Base-by-base conservation (phyloP, 2,888 invertebrate species). In the Psylliodes chrysocephalus region DNA sequence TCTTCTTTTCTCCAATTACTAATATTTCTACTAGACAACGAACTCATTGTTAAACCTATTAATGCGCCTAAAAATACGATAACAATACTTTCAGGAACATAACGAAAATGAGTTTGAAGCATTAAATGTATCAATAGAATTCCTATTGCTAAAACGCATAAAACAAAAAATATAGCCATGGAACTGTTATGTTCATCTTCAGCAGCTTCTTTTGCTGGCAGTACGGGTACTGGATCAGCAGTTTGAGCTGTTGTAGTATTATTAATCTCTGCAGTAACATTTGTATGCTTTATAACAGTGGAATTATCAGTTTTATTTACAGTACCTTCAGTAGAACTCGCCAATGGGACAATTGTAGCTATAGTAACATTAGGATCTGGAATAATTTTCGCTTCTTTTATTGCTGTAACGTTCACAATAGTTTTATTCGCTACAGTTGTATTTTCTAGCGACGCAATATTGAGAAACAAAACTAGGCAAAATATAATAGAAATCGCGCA, bases 1-100 rank as follows among this genome's bases (percentile, higher is more conserved):
- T 99, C 98, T 81, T 98, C 98, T 80, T 96, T 94, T 79, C 95
- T 90, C 96, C 96, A 97, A 80, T 96, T 95, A 40, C 94, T 94
- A 73, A 95, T 91, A 79, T 96, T 94, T 75, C 90, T 88, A 73
- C 91, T 91, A 1, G 94, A 94, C 86, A 96, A 89, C 5, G 97
- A 84, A 81, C 95, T 96, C 75, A 98, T 88, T 28, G 94, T 87
- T 78, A 97, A 87, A 2, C 98, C 98, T 78, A 98, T 95, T 0
- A 95, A 85, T 38, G 94, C 96, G 51, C 98, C 98, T 14, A 99
- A 86, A 77, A 98, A 93, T 15, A 99, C 96, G 68, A 98, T 95
- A 3, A 97, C 98, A 59, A 99, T 93, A 82, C 96, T 97, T 82
- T 99, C 99, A 0, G 99, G 99, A 30, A 99, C 86, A 82, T 96